Conservation (phyloP, 2,797 vertebrate species). For the Xenentodon cancila region DNA sequence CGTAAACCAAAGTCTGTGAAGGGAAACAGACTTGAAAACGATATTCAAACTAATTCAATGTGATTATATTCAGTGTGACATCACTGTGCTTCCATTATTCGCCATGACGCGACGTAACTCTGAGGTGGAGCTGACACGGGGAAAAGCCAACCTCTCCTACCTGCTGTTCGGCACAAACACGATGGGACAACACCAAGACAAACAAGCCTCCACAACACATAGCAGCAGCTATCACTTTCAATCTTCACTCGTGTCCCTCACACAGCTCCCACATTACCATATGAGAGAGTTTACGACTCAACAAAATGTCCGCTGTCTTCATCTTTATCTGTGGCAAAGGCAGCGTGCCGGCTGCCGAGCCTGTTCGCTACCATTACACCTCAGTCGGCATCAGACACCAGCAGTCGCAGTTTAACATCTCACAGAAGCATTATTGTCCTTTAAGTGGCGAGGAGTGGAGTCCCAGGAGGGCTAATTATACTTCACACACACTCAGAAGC, state of each 20-base stretch:
- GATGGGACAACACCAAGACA: background rate
- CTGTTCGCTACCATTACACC: conserved; percentile 89
- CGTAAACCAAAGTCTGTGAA: background rate
- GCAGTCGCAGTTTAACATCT: conserved; percentile 87
- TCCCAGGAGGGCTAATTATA: conserved; percentile 93
- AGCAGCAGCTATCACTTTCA: conserved; percentile 48
- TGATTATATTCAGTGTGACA: no score
- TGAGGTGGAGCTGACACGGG: background rate
- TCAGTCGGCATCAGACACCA: conserved; percentile 78
- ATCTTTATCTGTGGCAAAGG: conserved; percentile 68
- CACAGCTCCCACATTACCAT: conserved; percentile 77
- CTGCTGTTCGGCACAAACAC: no score
- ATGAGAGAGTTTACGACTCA: conserved; percentile 81
- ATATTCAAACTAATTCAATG: background rate
- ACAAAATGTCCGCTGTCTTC: conserved; percentile 80
- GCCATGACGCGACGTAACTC: background rate
- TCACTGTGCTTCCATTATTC: background rate
- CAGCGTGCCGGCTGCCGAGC: conserved; percentile 68
- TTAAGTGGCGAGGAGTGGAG: conserved; percentile 84
- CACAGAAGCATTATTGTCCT: conserved; percentile 85
- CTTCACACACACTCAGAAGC: conserved; percentile 13
- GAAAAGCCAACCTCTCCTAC: background rate
- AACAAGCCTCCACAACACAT: conserved; percentile 1
- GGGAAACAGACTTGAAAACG: background rate
- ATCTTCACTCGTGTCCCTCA: conserved; percentile 58